Conservation (phyloP, 2,797 vertebrate species). For the Rhincodon typus region DNA sequence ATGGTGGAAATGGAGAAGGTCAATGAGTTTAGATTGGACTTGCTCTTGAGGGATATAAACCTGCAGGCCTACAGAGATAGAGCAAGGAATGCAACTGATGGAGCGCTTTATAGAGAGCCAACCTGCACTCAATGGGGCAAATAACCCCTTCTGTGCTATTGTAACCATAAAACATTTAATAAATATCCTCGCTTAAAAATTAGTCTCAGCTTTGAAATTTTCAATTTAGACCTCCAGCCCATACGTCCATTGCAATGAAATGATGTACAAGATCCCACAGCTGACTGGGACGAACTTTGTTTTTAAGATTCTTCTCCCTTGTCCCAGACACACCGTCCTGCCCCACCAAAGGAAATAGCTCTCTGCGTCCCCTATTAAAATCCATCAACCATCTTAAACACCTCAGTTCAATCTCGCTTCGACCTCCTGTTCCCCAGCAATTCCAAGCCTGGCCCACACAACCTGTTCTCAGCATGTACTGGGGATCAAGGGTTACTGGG, state of each 20-base stretch:
- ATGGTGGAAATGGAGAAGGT: background rate
- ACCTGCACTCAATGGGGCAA: background rate
- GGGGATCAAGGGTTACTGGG: no score
- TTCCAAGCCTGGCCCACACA: no score
- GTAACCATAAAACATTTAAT: background rate
- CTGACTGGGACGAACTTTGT: background rate
- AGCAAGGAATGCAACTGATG: no score
- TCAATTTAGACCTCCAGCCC: background rate
- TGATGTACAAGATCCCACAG: background rate
- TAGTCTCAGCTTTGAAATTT: background rate
- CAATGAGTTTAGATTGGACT: background rate
- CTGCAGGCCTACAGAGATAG: no score
- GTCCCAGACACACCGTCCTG: background rate
- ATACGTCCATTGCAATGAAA: background rate
- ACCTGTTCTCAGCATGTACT: background rate
- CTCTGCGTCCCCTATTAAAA: background rate
- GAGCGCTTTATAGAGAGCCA: no score
- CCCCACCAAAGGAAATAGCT: background rate
- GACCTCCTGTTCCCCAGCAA: background rate
- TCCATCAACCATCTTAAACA: background rate
- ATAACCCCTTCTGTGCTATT: background rate
- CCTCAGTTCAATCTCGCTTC: background rate
- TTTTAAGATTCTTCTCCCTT: background rate
- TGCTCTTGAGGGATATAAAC: background rate
- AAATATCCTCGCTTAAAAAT: no score